Evolutionary conservation across 2,888 invertebrate genomes (phyloP).

Genomic region (Euzophera pinguis): DNA sequence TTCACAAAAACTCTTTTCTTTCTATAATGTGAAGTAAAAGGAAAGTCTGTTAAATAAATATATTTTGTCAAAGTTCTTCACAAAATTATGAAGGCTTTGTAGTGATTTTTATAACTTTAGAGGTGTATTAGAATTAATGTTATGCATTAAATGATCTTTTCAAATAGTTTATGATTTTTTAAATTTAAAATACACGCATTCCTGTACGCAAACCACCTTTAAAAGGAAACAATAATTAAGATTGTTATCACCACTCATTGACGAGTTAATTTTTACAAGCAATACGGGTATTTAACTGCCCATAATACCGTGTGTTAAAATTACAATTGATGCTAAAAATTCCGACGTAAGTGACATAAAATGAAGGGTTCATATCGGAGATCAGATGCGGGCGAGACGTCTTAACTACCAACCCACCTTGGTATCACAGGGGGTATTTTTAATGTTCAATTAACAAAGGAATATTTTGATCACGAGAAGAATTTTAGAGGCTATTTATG

Average conservation of each 20-base stretch:
- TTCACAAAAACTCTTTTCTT: too few species aligned
- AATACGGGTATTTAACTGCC: conserved; percentile 4
- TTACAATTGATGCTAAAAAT: conserved; percentile 8
- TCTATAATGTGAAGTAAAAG: too few species aligned
- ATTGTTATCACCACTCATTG: not conserved
- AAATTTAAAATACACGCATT: not conserved
- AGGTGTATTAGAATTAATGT: too few species aligned
- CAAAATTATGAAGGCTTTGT: too few species aligned
- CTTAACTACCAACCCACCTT: conserved; percentile 4
- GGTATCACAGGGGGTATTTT: not conserved
- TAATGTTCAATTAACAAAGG: too few species aligned
- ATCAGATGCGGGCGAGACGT: conserved; percentile 1
- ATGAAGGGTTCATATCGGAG: conserved; percentile 6
- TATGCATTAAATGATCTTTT: too few species aligned
- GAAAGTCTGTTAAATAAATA: too few species aligned
- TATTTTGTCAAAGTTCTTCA: too few species aligned
- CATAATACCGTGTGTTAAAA: not conserved
- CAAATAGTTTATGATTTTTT: too few species aligned
- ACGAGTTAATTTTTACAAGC: conserved; percentile 5
- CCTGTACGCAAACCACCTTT: not conserved
- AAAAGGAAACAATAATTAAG: conserved; percentile 4
- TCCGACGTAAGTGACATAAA: conserved; percentile 4
- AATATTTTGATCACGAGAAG: too few species aligned
- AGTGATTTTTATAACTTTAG: too few species aligned
- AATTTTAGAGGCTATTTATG: too few species aligned